Percentiles rank a stretch among this genome's conserved stretches.
Evolutionary conservation across 2,888 invertebrate species (phyloP).

Genomic region (Pardosa pseudoannulata): DNA sequence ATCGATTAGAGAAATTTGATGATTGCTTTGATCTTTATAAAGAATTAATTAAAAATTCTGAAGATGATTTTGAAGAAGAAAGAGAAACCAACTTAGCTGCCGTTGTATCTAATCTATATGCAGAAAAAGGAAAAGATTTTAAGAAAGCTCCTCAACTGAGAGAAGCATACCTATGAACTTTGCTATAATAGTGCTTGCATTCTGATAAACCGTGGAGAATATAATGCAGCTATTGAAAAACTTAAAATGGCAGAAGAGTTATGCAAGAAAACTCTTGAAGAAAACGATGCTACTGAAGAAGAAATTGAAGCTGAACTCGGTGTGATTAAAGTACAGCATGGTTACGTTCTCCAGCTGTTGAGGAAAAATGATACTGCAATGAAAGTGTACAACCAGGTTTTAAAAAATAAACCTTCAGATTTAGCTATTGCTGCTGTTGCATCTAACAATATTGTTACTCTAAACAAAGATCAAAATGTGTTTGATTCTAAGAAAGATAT

Average conservation of each 20-base stretch:
- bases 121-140: slow-evolving; percentile 74
- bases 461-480: slow-evolving; percentile 95
- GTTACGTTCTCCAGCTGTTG: slow-evolving; percentile 90
- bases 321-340: slow-evolving; percentile 93
- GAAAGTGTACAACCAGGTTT: slow-evolving; percentile 86
- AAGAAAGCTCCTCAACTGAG: slow-evolving; percentile 81
- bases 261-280: slow-evolving; percentile 89
- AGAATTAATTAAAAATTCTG: slow-evolving; percentile 91
- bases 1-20: slow-evolving; percentile 82
- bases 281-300: slow-evolving; percentile 93
- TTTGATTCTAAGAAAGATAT: slow-evolving; percentile 98
- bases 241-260: slow-evolving; percentile 89
- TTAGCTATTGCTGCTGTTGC: slow-evolving; percentile 92
- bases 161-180: slow-evolving; percentile 89
- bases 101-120: slow-evolving; percentile 87
- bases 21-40: slow-evolving; percentile 91
- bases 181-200: slow-evolving; percentile 93
- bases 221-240: slow-evolving; percentile 87
- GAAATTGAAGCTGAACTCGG: slow-evolving; percentile 96
- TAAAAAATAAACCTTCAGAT: slow-evolving; percentile 91
- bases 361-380: slow-evolving; percentile 91
- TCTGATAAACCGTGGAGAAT: slow-evolving; percentile 84
- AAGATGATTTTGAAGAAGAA: slow-evolving; percentile 96
- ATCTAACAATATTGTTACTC: slow-evolving; percentile 93
- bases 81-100: slow-evolving; percentile 95